Conservation (phyloP, 1,140 invertebrate species). For the Centruroides vittatus region DNA sequence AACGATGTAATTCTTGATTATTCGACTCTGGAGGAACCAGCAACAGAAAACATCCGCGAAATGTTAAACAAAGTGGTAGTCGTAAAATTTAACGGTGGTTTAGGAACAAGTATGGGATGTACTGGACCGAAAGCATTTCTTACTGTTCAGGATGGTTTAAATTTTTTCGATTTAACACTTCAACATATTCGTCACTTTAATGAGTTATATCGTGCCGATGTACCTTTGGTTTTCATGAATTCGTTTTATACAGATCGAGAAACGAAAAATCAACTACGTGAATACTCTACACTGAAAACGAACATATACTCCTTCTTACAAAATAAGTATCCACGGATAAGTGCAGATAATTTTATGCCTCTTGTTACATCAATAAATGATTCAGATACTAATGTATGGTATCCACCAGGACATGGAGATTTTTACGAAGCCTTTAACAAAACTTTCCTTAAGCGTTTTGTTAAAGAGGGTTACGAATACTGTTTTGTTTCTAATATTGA, state of each 20-base stretch:
- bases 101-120: slow-evolving; percentile 93
- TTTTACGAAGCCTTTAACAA: slow-evolving; percentile 93
- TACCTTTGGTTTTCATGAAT: slow-evolving; percentile 97
- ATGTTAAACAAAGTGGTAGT: slow-evolving; percentile 89
- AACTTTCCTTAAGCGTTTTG: slow-evolving; percentile 77
- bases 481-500: slow-evolving; percentile 99
- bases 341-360: slow-evolving; percentile 83
- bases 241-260: slow-evolving; percentile 99
- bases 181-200: slow-evolving; percentile 99
- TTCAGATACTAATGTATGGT: slow-evolving; percentile 76
- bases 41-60: slow-evolving; percentile 47
- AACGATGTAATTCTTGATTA: slow-evolving; percentile 64
- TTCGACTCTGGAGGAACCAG: slow-evolving; percentile 46
- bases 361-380: slow-evolving; percentile 55
- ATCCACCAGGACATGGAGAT: slow-evolving; percentile 97
- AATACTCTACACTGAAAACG: slow-evolving; percentile 86
- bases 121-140: slow-evolving; percentile 96
- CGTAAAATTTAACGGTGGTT: slow-evolving; percentile 94
- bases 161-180: slow-evolving; percentile 94
- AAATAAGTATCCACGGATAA: slow-evolving; percentile 86
- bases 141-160: slow-evolving; percentile 87
- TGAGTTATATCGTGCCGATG: slow-evolving; percentile 82
- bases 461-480: slow-evolving; percentile 58
- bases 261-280: slow-evolving; percentile 78
- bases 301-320: slow-evolving; percentile 95